These are phyloP conservation scores for Euglossa dilemma DNA, from an alignment of 1,140 invertebrate genomes.

Conservation along the genomic window DNA sequence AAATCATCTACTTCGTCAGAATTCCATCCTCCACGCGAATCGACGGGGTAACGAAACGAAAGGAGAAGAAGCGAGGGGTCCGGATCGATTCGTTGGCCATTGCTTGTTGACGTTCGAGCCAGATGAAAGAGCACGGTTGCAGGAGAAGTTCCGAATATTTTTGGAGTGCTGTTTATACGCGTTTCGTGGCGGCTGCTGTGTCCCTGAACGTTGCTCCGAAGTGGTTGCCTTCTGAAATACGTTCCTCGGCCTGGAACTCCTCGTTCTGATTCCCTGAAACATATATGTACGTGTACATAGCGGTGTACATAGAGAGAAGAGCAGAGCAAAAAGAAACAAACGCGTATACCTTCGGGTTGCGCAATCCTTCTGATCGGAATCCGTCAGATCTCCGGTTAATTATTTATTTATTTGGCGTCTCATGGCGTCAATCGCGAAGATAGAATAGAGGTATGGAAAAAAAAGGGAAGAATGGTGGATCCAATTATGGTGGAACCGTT, in stretches of 20 bases:
- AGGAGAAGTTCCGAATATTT: slow-evolving; percentile 41
- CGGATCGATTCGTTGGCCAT: slow-evolving; percentile 17
- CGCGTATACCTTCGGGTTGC: neutral
- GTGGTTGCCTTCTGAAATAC: slow-evolving; percentile 8
- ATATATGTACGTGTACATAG: neutral
- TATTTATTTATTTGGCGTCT: neutral
- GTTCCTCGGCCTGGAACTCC: neutral
- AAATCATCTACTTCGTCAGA: neutral
- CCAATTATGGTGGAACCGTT: neutral
- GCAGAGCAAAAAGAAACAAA: neutral
- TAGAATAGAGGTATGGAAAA: neutral
- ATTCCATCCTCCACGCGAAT: neutral
- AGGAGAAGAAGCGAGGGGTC: neutral
- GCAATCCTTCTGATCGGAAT: too few species aligned
- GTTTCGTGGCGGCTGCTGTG: neutral
- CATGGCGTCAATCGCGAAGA: neutral
- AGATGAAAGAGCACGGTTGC: slow-evolving; percentile 32
- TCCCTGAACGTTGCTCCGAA: slow-evolving; percentile 23
- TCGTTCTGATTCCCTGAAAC: neutral
- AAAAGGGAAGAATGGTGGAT: neutral
- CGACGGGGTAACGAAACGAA: neutral
- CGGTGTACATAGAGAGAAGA: too few species aligned
- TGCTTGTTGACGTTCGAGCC: slow-evolving; percentile 24
- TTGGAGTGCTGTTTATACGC: slow-evolving; percentile 41
- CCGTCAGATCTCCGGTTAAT: neutral